These are phyloP conservation scores for Oreochromis spilurus DNA, from an alignment of 2,113 vertebrate genomes.

Conservation along the genomic window DNA sequence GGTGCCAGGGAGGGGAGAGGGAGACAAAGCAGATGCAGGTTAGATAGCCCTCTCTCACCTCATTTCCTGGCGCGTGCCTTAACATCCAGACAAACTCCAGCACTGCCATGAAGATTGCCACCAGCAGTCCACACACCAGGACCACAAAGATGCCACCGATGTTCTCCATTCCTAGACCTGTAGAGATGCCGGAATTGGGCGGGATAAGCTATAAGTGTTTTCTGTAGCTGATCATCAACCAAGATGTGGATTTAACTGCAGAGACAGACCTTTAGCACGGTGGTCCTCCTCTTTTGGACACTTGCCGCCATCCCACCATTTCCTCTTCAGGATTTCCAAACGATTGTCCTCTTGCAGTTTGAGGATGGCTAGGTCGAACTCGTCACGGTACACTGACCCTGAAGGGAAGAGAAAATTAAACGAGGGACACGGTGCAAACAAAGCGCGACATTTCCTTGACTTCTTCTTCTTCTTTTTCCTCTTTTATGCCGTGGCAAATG, in stretches of 20 bases:
- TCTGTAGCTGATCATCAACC: not conserved
- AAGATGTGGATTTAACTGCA: not conserved
- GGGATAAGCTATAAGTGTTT: not conserved
- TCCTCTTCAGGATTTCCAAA: slow-evolving; percentile 92
- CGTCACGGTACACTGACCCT: slow-evolving; percentile 93
- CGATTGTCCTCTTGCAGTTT: slow-evolving; percentile 97
- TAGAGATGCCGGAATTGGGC: not conserved
- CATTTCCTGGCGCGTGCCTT: slow-evolving; percentile 85
- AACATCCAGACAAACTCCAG: slow-evolving; percentile 97
- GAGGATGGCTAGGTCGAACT: slow-evolving; percentile 97
- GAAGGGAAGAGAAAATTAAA: slow-evolving; percentile 32
- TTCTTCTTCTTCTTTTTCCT: not conserved
- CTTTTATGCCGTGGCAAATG: not conserved
- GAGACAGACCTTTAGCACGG: slow-evolving; percentile 86
- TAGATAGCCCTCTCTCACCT: slow-evolving; percentile 82
- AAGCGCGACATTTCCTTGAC: not conserved
- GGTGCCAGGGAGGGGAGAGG: slow-evolving; percentile 47
- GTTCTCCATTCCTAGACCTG: slow-evolving; percentile 98
- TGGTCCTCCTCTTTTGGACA: slow-evolving; percentile 98
- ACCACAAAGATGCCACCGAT: slow-evolving; percentile 98
- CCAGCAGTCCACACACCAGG: slow-evolving; percentile 94
- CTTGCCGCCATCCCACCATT: slow-evolving; percentile 98
- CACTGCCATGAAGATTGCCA: slow-evolving; percentile 98
- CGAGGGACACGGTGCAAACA: not conserved
- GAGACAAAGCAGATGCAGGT: slow-evolving; percentile 74